Evolutionary conservation across 64 coral and sea anemone genomes (phyloP).

Genomic region (Actinia equina): DNA sequence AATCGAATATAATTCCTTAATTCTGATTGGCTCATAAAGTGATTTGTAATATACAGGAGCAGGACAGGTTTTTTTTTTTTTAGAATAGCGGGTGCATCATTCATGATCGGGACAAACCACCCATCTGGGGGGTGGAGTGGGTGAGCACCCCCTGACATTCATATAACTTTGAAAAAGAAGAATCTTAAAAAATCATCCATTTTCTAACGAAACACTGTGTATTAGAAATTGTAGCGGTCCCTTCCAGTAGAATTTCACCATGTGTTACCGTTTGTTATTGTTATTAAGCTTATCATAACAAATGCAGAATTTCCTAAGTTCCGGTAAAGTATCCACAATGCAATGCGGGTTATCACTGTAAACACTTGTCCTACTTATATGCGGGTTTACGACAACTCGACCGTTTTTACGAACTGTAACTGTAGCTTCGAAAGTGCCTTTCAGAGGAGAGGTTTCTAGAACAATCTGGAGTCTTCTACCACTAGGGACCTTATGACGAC

Average conservation of each 20-base stretch:
- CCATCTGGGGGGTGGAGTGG: no score
- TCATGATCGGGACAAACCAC: no score
- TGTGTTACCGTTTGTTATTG: conserved; percentile 24
- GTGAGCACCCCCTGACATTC: no score
- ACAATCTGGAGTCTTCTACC: conserved; percentile 59
- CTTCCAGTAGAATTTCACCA: neutral
- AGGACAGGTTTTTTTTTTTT: no score
- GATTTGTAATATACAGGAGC: neutral
- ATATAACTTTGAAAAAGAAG: no score
- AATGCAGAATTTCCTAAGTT: conserved; percentile 41
- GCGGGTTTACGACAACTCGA: conserved; percentile 55
- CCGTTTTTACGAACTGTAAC: conserved; percentile 50
- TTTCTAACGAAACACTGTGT: neutral
- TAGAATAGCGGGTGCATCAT: neutral
- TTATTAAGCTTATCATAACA: conserved; percentile 53
- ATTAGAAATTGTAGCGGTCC: neutral
- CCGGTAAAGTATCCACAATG: conserved; percentile 41
- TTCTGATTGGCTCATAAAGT: neutral
- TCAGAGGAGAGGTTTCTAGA: conserved; percentile 48
- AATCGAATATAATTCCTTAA: neutral
- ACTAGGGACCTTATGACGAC: conserved; percentile 48
- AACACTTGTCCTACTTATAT: conserved; percentile 65
- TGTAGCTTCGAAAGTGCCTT: conserved; percentile 62
- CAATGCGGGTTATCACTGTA: conserved; percentile 61
- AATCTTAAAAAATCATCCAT: no score